phyloP scores from a whole-genome alignment of 2,113 vertebrate genomes.

The Thryonomys swinderianus region DNA sequence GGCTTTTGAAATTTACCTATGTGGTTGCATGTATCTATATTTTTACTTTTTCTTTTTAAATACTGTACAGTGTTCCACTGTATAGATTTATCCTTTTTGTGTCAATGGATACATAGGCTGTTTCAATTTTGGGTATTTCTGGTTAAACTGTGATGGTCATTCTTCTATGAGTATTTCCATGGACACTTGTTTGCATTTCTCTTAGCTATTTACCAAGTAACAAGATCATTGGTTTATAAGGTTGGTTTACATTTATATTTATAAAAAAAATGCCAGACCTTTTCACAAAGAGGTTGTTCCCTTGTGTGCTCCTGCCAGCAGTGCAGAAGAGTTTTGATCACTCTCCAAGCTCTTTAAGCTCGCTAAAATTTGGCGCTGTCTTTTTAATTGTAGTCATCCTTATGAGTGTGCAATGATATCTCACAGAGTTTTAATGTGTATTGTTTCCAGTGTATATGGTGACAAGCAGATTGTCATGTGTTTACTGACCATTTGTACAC shows the following conservation, averaged over 20 bases:
- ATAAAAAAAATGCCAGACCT: neutral
- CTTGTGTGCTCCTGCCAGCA: neutral
- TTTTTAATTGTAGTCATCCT: neutral
- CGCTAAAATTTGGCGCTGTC: neutral
- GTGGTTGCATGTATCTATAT: neutral
- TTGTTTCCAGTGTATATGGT: neutral
- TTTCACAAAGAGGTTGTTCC: neutral
- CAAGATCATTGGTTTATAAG: neutral
- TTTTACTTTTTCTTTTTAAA: neutral
- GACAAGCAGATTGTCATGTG: neutral
- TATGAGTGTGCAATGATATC: neutral
- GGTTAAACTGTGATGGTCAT: neutral
- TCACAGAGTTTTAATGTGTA: neutral
- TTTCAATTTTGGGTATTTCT: neutral
- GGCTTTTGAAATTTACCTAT: neutral
- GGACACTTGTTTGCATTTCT: conserved; percentile 6
- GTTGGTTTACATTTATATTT: conserved; percentile 32
- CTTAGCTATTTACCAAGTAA: conserved; percentile 23
- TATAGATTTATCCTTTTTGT: neutral
- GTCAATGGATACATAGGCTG: neutral
- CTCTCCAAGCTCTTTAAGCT: neutral
- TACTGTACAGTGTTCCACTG: neutral
- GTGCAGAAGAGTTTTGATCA: neutral
- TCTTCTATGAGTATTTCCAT: conserved; percentile 29
- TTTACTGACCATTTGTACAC: neutral